Evolutionary conservation across 2,113 vertebrate species (phyloP).

Genomic region (Entomyzon cyanotis): DNA sequence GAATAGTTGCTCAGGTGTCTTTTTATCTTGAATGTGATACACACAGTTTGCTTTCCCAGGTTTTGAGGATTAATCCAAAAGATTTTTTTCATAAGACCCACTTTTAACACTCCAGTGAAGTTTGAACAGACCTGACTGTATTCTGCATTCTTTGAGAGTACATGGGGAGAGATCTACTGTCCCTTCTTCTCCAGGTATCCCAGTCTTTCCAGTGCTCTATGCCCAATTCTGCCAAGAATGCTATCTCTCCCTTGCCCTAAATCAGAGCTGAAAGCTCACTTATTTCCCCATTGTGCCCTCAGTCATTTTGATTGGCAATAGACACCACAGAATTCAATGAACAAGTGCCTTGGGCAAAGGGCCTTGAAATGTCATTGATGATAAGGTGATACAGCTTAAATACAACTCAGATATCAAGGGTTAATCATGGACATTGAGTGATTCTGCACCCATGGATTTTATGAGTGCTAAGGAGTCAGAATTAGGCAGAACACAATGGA

Average conservation of each 20-base stretch:
- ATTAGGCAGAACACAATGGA: background rate
- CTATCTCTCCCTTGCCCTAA: background rate
- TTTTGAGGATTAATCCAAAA: background rate
- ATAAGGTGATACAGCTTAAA: background rate
- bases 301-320: background rate
- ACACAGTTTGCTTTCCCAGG: background rate
- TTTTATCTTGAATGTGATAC: background rate
- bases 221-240: background rate
- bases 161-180: background rate
- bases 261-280: background rate
- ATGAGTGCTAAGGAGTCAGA: background rate
- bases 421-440: background rate
- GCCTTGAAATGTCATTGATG: background rate
- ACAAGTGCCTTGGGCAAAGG: background rate
- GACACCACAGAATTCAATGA: background rate
- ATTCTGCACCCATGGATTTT: background rate
- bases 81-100: background rate
- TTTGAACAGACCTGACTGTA: background rate
- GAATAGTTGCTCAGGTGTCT: background rate
- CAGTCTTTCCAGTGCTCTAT: background rate
- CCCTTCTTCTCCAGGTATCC: background rate
- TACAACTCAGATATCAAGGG: background rate
- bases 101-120: background rate
- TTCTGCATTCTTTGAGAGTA: background rate
- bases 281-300: background rate